Evolutionary conservation across 2,888 invertebrate genomes (phyloP).

Genomic region (Thera britannica): DNA sequence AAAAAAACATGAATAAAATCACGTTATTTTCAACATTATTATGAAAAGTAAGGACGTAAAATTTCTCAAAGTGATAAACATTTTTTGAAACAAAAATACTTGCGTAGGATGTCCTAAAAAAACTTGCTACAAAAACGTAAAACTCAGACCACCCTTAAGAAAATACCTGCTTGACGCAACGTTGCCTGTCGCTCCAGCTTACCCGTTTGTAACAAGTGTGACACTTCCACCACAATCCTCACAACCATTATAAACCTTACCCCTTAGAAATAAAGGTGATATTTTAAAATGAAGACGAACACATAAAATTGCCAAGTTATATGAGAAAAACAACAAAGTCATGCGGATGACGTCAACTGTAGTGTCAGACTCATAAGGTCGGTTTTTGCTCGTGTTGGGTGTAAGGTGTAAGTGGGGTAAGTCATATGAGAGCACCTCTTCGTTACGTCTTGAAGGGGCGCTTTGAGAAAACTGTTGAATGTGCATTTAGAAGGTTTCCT

Average conservation of each 20-base stretch:
- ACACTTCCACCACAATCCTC: conserved; percentile 29
- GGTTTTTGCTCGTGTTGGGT: conserved; percentile 2
- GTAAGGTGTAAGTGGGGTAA: conserved; percentile 15
- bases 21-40: not conserved
- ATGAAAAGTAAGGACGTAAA: not conserved
- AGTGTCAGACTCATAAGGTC: not conserved
- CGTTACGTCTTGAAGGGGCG: conserved; percentile 49
- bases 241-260: conserved; percentile 14
- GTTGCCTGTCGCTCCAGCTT: conserved; percentile 48
- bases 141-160: conserved; percentile 36
- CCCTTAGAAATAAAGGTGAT: not conserved
- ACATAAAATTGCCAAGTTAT: conserved; percentile 15
- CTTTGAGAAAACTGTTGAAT: conserved; percentile 55
- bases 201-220: conserved; percentile 49
- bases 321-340: conserved; percentile 30
- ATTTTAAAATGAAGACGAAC: conserved; percentile 1
- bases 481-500: conserved; percentile 49
- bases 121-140: conserved; percentile 24
- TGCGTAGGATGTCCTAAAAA: conserved; percentile 11
- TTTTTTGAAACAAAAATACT: not conserved
- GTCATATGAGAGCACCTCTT: conserved; percentile 52
- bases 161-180: conserved; percentile 48
- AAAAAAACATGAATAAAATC: not conserved
- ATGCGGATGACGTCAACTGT: not conserved
- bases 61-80: not conserved